Base-by-base conservation (phyloP, 37 sponge, comb jelly and placozoan species). In the Ephydatia muelleri region DNA sequence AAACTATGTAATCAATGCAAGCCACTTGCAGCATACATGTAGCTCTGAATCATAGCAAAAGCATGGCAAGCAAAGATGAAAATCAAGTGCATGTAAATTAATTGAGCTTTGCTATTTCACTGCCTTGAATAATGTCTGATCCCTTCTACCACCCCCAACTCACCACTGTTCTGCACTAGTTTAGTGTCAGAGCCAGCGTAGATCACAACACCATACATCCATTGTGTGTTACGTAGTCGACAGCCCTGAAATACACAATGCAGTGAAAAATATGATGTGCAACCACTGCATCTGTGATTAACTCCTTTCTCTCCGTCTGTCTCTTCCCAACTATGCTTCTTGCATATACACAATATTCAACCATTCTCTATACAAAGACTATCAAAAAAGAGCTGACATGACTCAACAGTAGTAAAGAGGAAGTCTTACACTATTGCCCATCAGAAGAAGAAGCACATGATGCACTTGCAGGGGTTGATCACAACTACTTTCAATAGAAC, bases 121-220 rank as follows among this genome's bases (percentile, higher is more conserved):
- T n/a, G n/a, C n/a, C n/a, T n/a, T n/a, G n/a, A n/a, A n/a, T n/a
- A n/a, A 22, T 76, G 35, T 14, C n/a, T n/a, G n/a, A n/a, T n/a
- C n/a, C n/a, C n/a, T n/a, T n/a, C n/a, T n/a, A n/a, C n/a, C 3
- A 69, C 8, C 5, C 47, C 3, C 3, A 35, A 85, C 96, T 48
- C 77, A 94, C 99, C 99, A 36, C 93, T 88, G 85, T 99, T 99
- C 88, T 97, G 94, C 57, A 95, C 94, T 19, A 99, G 94, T 76
- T 99, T 99, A 67, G 97, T 99, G 38, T 99, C 94, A 71, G 93
- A 93, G 16, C 99, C 98, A 70, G 98, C 96, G 81, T 94, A 97
- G 57, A 97, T 79, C 43, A 97, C 98, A 9, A 93, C 35, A 0
- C 98, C 98, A 39, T 95, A 88, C 67, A 88, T 89, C 96, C 92